A percentile compares a stretch with the other conserved stretches of the same genome.
Conservation (phyloP, 2,888 invertebrate species). For the Leuctra nigra region DNA sequence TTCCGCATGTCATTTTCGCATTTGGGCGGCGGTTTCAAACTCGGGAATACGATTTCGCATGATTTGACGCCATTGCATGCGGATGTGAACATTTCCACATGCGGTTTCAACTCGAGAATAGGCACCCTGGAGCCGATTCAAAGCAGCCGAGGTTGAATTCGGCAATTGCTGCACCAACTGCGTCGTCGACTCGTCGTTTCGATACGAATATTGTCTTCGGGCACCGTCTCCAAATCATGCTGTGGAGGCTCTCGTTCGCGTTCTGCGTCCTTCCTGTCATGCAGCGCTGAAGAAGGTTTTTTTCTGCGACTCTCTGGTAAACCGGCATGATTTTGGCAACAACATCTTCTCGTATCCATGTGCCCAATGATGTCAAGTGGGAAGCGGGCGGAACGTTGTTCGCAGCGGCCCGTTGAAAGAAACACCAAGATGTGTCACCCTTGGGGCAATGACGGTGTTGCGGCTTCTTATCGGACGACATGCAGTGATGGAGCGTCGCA, state of each 20-base stretch:
- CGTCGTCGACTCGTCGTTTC: background rate
- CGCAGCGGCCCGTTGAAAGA: constrained; percentile 26
- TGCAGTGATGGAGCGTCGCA: constrained; percentile 30
- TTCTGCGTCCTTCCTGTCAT: constrained; percentile 21
- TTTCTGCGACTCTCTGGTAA: constrained; percentile 21
- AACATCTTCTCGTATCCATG: constrained; percentile 12
- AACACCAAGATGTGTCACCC: constrained; percentile 29
- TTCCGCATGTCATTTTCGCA: too few relatives aligned
- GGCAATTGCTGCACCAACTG: background rate
- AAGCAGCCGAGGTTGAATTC: background rate
- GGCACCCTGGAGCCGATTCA: background rate
- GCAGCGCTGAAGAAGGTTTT: constrained; percentile 18
- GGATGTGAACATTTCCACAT: too few relatives aligned
- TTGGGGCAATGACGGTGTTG: constrained; percentile 29
- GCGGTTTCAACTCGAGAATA: too few relatives aligned
- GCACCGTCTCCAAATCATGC: constrained; percentile 23
- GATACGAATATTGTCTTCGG: constrained; percentile 1
- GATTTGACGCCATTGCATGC: too few relatives aligned
- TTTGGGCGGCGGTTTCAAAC: too few relatives aligned
- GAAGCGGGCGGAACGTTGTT: constrained; percentile 10
- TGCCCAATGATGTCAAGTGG: constrained; percentile 10
- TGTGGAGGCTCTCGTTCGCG: constrained; percentile 24
- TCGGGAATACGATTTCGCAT: too few relatives aligned
- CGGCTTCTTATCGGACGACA: constrained; percentile 31
- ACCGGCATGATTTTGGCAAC: constrained; percentile 22